Evolutionary conservation across 2,113 vertebrate genomes (phyloP).

Genomic region (Paratilapia polleni): DNA sequence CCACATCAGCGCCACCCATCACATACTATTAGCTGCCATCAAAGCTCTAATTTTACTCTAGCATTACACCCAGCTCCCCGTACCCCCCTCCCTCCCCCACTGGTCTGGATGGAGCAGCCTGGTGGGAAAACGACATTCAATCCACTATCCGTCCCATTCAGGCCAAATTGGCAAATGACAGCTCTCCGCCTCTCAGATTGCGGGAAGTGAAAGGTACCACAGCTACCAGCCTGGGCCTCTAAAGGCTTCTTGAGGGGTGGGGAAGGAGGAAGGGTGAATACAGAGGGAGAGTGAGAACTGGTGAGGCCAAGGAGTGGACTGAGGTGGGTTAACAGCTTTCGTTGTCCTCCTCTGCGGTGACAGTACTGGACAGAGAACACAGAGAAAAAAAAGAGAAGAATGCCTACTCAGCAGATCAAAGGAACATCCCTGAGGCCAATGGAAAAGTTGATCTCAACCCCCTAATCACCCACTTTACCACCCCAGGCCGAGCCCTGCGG

Average conservation of each 20-base stretch:
- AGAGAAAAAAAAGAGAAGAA: constrained; percentile 59
- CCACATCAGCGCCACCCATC: constrained; percentile 82
- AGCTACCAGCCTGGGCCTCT: constrained; percentile 39
- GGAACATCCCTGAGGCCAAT: constrained; percentile 53
- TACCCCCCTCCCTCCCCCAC: constrained; percentile 74
- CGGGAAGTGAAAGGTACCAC: constrained; percentile 78
- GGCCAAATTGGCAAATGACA: constrained; percentile 91
- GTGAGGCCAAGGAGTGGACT: constrained; percentile 57
- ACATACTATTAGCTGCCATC: constrained; percentile 87
- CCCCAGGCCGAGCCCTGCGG: not conserved
- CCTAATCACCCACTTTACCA: constrained; percentile 65
- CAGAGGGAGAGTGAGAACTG: constrained; percentile 9
- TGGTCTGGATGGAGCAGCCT: constrained; percentile 84
- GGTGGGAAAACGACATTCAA: constrained; percentile 94
- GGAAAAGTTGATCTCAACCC: constrained; percentile 66
- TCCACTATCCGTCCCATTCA: constrained; percentile 82
- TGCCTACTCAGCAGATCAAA: constrained; percentile 73
- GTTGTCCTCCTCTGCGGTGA: constrained; percentile 58
- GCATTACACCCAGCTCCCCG: constrained; percentile 81
- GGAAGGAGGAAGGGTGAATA: constrained; percentile 23
- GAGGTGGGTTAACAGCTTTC: constrained; percentile 73
- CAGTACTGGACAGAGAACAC: constrained; percentile 56
- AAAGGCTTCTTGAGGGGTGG: constrained; percentile 34
- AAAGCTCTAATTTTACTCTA: constrained; percentile 90
- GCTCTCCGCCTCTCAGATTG: constrained; percentile 85